These are phyloP conservation scores for Drosophila repleta DNA, from an alignment of 1,140 invertebrate genomes.

Conservation along the genomic window DNA sequence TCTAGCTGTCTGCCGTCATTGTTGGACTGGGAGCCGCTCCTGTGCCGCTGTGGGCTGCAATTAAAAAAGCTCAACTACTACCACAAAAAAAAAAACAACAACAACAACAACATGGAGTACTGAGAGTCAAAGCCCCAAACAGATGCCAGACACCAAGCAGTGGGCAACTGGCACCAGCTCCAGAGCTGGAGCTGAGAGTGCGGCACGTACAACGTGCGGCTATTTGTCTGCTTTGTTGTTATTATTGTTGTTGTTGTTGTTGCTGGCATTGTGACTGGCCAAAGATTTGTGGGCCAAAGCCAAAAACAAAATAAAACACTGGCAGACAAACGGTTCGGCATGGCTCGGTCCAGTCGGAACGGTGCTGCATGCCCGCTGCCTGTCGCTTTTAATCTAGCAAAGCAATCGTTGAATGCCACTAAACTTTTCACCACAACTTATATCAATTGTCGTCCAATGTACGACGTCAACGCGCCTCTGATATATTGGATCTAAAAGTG, in stretches of 20 bases:
- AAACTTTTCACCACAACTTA: conserved; percentile 84
- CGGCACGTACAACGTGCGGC: conserved; percentile 72
- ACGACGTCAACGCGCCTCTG: conserved; percentile 81
- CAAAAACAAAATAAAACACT: conserved; percentile 44
- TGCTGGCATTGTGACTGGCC: conserved; percentile 68
- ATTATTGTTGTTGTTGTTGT: conserved; percentile 34
- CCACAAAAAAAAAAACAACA: conserved; percentile 18
- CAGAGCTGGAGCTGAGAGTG: conserved; percentile 29
- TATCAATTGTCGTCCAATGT: conserved; percentile 84
- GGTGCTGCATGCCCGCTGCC: conserved; percentile 39
- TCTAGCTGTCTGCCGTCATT: conserved; percentile 2
- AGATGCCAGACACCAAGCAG: neutral
- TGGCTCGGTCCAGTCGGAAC: conserved; percentile 1
- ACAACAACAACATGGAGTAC: conserved; percentile 25
- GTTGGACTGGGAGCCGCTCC: conserved; percentile 63
- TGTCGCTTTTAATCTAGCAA: conserved; percentile 82
- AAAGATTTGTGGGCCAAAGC: conserved; percentile 74
- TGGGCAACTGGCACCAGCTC: conserved; percentile 33
- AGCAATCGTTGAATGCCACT: conserved; percentile 83
- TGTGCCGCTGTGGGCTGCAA: conserved; percentile 71
- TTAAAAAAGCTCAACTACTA: conserved; percentile 76
- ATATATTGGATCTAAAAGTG: conserved; percentile 84
- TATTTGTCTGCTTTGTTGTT: conserved; percentile 70
- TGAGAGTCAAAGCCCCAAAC: conserved; percentile 12
- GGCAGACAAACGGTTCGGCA: conserved; percentile 10